Evolutionary conservation across 2,113 vertebrate genomes (phyloP), one percentile per base, ranked within the genome.

Genomic region (Laterallus jamaicensis): DNA sequence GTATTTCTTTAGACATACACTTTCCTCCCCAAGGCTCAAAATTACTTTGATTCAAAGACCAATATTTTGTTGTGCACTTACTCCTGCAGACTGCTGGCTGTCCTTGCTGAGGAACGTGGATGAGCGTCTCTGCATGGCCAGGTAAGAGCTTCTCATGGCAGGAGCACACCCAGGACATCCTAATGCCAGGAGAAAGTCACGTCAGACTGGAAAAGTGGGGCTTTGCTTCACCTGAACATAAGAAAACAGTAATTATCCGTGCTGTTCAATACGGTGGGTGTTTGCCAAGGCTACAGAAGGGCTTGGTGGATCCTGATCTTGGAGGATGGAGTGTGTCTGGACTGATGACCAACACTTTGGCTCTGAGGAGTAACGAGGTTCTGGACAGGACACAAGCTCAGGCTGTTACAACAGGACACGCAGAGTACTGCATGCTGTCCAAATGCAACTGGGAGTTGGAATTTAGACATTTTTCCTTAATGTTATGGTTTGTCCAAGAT

Each of bases 331-430:
- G 8, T 15, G 22, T 35, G 21, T 29, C 35, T 37, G 68, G 18
- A 26, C 4, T 55, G 63, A 24, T 39, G 78, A 22, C 14, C 11
- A 26, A 29, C 21, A 10, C 50, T 39, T 74, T 32, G 74, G 20
- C 76, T 66, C 47, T 28, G 28, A 91, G 83, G 11, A 68, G 31
- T 20, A 31, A 56, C 0, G 1, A n/a, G 2, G 6, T 11, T 54
- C 52, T 0, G 2, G 62, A 15, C 29, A 40, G 2, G 62, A 15
- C 29, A 40, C 21, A 12, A 13, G 6, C 11, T 2, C 9, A 1
- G 37, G 55, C 40, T 74, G 22, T 31, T 14, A 37, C 28, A 26
- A 15, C 2, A 60, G 64, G 39, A 84, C 15, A 28, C 9, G 10
- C 39, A 74, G 50, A 58, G 35, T 10, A 12, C n/a, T 50, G 32